phyloP scores from a whole-genome alignment of 2,888 invertebrate species.

The Apotomis turbidana region DNA sequence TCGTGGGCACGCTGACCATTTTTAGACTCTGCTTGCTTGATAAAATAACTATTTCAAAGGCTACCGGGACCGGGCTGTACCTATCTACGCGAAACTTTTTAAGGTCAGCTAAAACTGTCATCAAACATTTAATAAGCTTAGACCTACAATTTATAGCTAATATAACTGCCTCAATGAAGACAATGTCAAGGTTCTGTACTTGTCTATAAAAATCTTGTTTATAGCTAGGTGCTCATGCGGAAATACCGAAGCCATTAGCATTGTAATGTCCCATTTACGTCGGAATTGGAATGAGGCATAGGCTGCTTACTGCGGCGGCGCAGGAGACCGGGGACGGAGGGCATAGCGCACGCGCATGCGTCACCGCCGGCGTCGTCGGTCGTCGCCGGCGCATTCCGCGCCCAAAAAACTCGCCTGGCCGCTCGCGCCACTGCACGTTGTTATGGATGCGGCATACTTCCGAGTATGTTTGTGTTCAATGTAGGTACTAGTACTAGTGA shows the following conservation, averaged over 20 bases:
- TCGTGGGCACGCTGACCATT: too few species aligned
- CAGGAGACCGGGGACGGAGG: background rate
- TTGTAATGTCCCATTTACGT: background rate
- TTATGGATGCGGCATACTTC: too few species aligned
- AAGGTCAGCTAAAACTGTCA: too few species aligned
- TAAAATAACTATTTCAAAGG: too few species aligned
- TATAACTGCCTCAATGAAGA: background rate
- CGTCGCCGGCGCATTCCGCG: slow-evolving; percentile 12
- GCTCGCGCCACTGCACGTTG: background rate
- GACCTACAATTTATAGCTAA: too few species aligned
- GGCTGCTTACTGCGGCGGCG: background rate
- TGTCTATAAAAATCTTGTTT: too few species aligned
- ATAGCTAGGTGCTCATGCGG: background rate
- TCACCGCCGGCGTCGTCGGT: background rate
- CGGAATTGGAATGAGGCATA: background rate
- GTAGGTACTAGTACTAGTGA: too few species aligned
- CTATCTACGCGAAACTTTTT: too few species aligned
- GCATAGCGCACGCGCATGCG: slow-evolving; percentile 29
- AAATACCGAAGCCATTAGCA: background rate
- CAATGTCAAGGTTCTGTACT: background rate
- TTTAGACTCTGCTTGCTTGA: too few species aligned
- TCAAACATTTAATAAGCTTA: too few species aligned
- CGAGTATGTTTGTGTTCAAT: too few species aligned
- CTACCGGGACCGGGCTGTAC: too few species aligned
- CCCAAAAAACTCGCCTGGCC: slow-evolving; percentile 23